Evolutionary conservation across 2,888 invertebrate species (phyloP).

Genomic region (Chrysina gloriosa): DNA sequence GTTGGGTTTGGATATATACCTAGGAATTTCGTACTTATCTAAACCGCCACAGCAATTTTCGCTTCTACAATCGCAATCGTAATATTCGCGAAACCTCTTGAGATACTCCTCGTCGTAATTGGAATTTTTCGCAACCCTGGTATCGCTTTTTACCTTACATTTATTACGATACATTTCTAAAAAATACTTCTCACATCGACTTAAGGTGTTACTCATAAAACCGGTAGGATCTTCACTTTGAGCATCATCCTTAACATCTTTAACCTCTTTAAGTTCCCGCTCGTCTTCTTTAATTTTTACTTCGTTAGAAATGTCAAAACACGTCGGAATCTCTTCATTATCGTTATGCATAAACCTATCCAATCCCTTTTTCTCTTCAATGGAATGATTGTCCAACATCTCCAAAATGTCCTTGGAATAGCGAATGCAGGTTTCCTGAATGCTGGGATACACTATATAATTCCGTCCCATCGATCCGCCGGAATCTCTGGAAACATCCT

Average conservation of each 20-base stretch:
- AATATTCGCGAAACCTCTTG: neutral
- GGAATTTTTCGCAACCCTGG: neutral
- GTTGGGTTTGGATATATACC: neutral
- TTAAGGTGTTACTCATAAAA: slow-evolving; percentile 16
- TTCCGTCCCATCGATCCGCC: neutral
- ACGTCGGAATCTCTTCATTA: neutral
- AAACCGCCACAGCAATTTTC: neutral
- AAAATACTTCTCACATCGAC: slow-evolving; percentile 11
- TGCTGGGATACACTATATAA: slow-evolving; percentile 12
- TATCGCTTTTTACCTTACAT: neutral
- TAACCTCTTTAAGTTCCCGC: neutral
- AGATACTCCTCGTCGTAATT: neutral
- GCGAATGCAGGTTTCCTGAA: slow-evolving; percentile 37
- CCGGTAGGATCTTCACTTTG: neutral
- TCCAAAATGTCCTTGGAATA: slow-evolving; percentile 40
- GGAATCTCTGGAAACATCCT: slow-evolving; percentile 18
- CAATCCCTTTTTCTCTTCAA: neutral
- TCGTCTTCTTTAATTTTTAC: neutral
- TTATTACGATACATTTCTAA: slow-evolving; percentile 14
- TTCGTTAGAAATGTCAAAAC: neutral
- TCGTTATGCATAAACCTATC: neutral
- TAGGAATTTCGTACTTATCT: neutral
- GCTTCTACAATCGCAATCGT: neutral
- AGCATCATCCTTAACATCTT: neutral
- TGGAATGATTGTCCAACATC: slow-evolving; percentile 33